These are phyloP conservation scores for Sialis lutaria DNA, from an alignment of 2,888 invertebrate genomes.

Conservation along the genomic window DNA sequence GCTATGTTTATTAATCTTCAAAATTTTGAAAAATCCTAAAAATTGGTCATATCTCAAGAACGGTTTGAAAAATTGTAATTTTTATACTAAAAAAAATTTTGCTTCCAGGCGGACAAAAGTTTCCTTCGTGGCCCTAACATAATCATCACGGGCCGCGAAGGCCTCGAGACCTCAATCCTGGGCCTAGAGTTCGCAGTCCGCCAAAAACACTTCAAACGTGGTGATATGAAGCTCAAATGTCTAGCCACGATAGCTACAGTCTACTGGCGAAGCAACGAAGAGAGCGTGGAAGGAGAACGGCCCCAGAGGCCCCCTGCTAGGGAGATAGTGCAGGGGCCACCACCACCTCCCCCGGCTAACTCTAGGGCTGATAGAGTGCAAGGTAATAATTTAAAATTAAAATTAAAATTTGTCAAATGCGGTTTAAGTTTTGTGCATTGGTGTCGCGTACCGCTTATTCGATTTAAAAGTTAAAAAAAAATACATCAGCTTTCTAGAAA, in stretches of 20 bases:
- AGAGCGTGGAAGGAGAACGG: conserved; percentile 66
- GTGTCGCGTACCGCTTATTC: no score
- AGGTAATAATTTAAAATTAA: conserved; percentile 25
- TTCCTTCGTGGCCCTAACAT: conserved; percentile 34
- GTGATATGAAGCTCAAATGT: conserved; percentile 79
- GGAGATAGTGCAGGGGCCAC: conserved; percentile 33
- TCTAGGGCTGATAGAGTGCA: conserved; percentile 62
- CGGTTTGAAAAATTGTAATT: no score
- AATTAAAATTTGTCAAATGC: no score
- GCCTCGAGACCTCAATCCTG: conserved; percentile 60
- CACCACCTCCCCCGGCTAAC: conserved; percentile 21
- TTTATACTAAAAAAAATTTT: no score
- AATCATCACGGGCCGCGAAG: conserved; percentile 36
- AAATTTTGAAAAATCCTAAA: no score
- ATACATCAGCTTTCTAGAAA: no score
- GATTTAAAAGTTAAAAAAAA: no score
- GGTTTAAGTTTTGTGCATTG: no score
- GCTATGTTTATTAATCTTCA: no score
- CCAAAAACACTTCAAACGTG: conserved; percentile 63
- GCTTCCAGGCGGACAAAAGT: conserved; percentile 28
- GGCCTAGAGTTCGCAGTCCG: conserved; percentile 68
- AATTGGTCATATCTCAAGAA: no score
- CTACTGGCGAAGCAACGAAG: conserved; percentile 76
- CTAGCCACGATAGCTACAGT: conserved; percentile 74
- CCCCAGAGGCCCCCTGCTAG: conserved; percentile 57